Percentiles rank a stretch among this genome's conserved stretches.
Evolutionary conservation across 2,113 vertebrate species (phyloP).

Genomic region (Pluvianellus socialis): DNA sequence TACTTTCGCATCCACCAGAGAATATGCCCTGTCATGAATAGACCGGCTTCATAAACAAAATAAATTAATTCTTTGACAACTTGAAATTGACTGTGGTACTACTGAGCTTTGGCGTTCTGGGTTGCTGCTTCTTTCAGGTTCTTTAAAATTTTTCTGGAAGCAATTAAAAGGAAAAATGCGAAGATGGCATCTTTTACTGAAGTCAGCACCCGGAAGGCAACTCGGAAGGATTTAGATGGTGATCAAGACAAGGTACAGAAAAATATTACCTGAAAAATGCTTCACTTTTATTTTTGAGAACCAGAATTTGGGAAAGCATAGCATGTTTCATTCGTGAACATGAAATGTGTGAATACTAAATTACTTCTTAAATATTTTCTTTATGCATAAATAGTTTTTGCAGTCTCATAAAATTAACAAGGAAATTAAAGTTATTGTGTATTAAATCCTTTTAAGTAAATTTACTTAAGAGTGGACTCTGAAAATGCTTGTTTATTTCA

Average conservation of each 20-base stretch:
- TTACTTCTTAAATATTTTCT: background rate
- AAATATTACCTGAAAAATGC: background rate
- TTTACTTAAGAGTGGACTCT: background rate
- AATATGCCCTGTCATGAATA: background rate
- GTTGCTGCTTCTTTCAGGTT: conserved; percentile 77
- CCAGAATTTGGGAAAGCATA: background rate
- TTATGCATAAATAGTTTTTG: background rate
- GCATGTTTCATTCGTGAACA: background rate
- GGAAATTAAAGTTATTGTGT: background rate
- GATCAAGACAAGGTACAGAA: conserved; percentile 59
- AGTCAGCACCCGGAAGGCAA: conserved; percentile 83
- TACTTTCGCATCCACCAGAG: background rate
- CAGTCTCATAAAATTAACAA: background rate
- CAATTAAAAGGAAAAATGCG: conserved; percentile 82
- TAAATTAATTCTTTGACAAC: background rate
- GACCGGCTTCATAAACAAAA: background rate
- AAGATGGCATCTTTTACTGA: conserved; percentile 83
- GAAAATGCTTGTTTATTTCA: background rate
- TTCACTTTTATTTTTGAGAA: background rate
- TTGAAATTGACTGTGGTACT: background rate
- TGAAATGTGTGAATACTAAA: background rate
- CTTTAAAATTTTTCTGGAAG: conserved; percentile 84
- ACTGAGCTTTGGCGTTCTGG: background rate
- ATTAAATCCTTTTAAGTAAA: background rate
- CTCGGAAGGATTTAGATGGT: conserved; percentile 74